These are phyloP conservation scores for Limnephilus rhombicus DNA, from an alignment of 2,888 invertebrate species.

Conservation along the genomic window DNA sequence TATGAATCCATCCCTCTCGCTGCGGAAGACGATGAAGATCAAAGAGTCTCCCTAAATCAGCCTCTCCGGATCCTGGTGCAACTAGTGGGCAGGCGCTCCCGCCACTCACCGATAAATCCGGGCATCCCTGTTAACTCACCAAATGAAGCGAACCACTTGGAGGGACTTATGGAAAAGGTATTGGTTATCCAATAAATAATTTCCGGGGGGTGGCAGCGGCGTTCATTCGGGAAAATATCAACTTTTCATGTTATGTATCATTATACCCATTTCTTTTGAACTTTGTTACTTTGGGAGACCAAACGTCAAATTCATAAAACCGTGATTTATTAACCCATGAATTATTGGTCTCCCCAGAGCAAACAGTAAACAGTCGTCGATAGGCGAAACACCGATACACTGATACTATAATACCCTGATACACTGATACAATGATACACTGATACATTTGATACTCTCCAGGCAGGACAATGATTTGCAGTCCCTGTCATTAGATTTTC, in stretches of 20 bases:
- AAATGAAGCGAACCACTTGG: too few species aligned
- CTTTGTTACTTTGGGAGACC: background rate
- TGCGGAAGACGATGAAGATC: too few species aligned
- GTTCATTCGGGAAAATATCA: background rate
- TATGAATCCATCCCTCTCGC: too few species aligned
- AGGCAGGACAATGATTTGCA: conserved; percentile 29
- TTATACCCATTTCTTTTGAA: background rate
- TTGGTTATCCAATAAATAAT: too few species aligned
- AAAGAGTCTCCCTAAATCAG: too few species aligned
- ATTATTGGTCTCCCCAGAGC: background rate
- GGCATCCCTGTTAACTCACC: too few species aligned
- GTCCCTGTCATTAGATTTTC: conserved; percentile 41
- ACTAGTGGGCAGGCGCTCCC: too few species aligned
- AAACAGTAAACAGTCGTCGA: background rate
- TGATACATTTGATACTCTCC: background rate
- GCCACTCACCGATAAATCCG: too few species aligned
- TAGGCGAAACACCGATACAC: background rate
- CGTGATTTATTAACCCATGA: background rate
- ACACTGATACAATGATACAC: background rate
- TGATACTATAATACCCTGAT: too few species aligned
- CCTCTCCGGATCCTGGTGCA: too few species aligned
- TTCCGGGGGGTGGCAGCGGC: too few species aligned
- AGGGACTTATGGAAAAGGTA: too few species aligned
- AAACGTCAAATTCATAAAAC: background rate
- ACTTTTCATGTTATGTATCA: background rate